Evolutionary conservation across 1,140 invertebrate genomes (phyloP).

Genomic region (Lethrus apterus): DNA sequence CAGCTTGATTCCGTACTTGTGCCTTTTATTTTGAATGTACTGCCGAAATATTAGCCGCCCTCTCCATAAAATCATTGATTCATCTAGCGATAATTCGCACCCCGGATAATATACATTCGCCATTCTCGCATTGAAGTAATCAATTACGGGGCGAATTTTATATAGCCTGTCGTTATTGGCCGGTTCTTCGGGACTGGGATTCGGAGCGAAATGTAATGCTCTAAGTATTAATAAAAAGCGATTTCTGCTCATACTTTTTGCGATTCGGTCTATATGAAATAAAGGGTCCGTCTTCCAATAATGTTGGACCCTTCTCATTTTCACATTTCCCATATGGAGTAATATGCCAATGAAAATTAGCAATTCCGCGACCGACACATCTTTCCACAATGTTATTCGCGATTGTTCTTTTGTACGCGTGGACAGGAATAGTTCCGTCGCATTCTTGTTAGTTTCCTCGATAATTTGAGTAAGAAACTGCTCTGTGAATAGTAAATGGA

Average conservation of each 20-base stretch:
- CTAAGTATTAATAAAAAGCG: constrained; percentile 27
- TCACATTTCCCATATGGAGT: constrained; percentile 22
- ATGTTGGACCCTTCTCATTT: constrained; percentile 22
- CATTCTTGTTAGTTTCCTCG: constrained; percentile 23
- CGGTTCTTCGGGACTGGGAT: constrained; percentile 7
- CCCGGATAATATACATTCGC: constrained; percentile 20
- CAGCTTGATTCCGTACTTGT: background rate
- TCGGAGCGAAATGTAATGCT: constrained; percentile 24
- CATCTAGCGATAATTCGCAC: constrained; percentile 25
- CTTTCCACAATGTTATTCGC: constrained; percentile 22
- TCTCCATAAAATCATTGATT: constrained; percentile 27
- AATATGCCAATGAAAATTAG: constrained; percentile 23
- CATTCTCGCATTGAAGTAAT: constrained; percentile 30
- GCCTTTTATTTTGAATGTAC: constrained; percentile 9
- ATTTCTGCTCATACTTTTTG: constrained; percentile 23
- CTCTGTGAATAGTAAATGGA: constrained; percentile 12
- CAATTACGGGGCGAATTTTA: constrained; percentile 22
- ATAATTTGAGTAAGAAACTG: constrained; percentile 18
- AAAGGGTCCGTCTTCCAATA: constrained; percentile 26
- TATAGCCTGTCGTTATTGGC: constrained; percentile 12
- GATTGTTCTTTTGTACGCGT: constrained; percentile 8
- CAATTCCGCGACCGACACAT: constrained; percentile 21
- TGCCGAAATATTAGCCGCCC: constrained; percentile 7
- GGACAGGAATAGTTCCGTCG: constrained; percentile 19
- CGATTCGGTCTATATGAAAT: constrained; percentile 22